Evolutionary conservation across 2,888 invertebrate species (phyloP), one percentile per base, ranked within the genome.

Genomic region (Watsonalla cultraria): DNA sequence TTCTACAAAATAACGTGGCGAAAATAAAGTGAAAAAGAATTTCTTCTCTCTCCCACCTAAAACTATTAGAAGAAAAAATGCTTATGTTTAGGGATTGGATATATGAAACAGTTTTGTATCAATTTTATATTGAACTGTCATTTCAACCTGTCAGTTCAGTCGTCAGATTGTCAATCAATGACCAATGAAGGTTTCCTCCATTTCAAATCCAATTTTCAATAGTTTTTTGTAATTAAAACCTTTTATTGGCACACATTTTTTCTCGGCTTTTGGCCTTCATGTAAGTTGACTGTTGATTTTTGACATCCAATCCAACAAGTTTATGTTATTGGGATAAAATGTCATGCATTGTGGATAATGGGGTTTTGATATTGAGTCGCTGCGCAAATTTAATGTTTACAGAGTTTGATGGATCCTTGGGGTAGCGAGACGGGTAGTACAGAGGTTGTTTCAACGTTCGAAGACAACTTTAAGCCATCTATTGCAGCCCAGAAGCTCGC

Each of bases 401-500:
- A 87, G 84, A 75, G 72, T 78, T 90, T 87, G 77, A 90, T 90
- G 90, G 90, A 90, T 90, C 90, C 90, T 79, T 90, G 90, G 90
- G 90, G 90, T 62, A 73, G 70, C 66, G 74, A 82, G 76, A 76
- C 66, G 57, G 74, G 74, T 64, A 73, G 71, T 59, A 62, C 76
- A 58, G 72, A 59, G 61, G 71, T 68, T 55, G 76, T 67, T 49
- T 64, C 82, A 55, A 76, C 83, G 70, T 93, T 93, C 65, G 93
- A 93, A 79, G 93, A 93, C 66, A 90, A 93, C 76, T 93, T 93
- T 70, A 78, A 84, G 61, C 86, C 92, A 37, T 70, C 74, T 55
- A 65, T 65, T 34, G 70, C 79, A 55, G 70, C 66, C 51, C 78
- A 80, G 53, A 91, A 88, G 61, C 79, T 94, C 53, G 91, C 93